These are phyloP conservation scores for Equus przewalskii DNA, from an alignment of 2,113 vertebrate species.

Conservation along the genomic window DNA sequence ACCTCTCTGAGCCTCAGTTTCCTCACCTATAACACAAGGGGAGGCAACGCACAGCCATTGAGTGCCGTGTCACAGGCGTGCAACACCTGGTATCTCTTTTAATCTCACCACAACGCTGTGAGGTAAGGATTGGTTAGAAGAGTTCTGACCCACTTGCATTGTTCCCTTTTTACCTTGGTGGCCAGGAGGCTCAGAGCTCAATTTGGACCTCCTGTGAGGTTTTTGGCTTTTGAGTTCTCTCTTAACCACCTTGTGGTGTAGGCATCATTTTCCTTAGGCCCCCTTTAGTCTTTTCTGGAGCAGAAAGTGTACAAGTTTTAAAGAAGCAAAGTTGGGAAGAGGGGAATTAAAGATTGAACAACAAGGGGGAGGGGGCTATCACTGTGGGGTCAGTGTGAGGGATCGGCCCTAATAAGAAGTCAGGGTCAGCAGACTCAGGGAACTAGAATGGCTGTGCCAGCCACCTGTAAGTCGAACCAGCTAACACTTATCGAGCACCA, in stretches of 20 bases:
- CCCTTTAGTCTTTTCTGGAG: neutral
- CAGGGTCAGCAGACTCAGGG: neutral
- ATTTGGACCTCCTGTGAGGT: neutral
- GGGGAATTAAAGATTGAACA: neutral
- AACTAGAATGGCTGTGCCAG: neutral
- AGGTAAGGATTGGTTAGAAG: neutral
- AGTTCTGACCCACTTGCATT: accelerated
- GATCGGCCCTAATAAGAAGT: neutral
- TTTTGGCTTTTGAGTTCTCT: neutral
- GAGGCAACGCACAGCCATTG: neutral
- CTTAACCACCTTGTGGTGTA: neutral
- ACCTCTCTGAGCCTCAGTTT: neutral
- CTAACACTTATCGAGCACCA: neutral
- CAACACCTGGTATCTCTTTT: neutral
- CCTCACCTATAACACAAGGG: neutral
- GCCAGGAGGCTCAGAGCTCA: neutral
- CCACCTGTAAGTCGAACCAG: neutral
- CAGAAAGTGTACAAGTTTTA: neutral
- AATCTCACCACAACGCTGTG: neutral
- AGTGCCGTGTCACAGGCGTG: neutral
- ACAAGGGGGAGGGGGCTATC: too few relatives aligned
- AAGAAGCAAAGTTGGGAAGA: neutral
- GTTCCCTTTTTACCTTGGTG: neutral
- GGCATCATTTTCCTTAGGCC: neutral
- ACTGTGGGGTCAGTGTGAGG: accelerated